Conservation (phyloP, 1,140 invertebrate genomes). For the Drosophila tsacasi region DNA sequence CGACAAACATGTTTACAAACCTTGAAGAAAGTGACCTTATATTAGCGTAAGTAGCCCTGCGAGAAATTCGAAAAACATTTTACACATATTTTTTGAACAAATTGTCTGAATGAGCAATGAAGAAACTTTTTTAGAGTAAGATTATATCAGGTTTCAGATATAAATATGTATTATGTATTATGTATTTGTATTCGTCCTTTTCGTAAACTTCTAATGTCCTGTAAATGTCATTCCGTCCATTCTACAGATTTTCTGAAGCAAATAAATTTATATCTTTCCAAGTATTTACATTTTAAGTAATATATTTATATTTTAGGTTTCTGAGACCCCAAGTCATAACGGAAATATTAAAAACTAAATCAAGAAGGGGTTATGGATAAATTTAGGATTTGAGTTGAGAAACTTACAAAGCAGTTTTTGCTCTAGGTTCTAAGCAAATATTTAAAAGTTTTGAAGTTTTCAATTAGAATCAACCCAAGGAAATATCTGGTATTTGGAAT, state of each 20-base stretch:
- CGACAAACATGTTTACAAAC: conserved; percentile 14
- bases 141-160: conserved; percentile 43
- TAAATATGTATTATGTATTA: conserved; percentile 9
- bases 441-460: neutral
- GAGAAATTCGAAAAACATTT: conserved; percentile 42
- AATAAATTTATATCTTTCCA: conserved; percentile 41
- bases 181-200: conserved; percentile 14
- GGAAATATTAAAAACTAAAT: neutral
- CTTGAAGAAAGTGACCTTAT: conserved; percentile 77
- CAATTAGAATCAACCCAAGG: too few relatives aligned
- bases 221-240: conserved; percentile 58
- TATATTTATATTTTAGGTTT: neutral
- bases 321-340: neutral
- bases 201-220: conserved; percentile 30
- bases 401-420: neutral
- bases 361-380: too few relatives aligned
- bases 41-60: conserved; percentile 67
- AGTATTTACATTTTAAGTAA: neutral
- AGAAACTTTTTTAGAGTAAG: conserved; percentile 37
- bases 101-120: conserved; percentile 44
- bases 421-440: neutral
- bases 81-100: conserved; percentile 50
- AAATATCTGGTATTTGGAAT: too few relatives aligned
- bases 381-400: neutral
- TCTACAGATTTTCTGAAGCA: conserved; percentile 48